Base-by-base conservation (phyloP, 2,113 vertebrate species). In the Climacteris rufus region DNA sequence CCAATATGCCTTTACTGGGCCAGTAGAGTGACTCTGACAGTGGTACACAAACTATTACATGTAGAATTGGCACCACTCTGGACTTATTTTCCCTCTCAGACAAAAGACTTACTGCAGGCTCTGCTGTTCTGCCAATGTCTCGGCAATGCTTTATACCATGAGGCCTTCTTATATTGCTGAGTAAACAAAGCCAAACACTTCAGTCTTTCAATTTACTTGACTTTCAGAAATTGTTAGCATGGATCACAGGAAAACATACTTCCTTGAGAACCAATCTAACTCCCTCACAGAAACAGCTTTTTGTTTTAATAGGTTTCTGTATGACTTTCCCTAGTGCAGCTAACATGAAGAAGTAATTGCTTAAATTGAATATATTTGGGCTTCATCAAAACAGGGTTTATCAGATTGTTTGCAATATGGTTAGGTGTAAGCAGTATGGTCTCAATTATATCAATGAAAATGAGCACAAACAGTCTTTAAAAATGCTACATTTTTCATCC, bases 321-420 rank as follows among this genome's bases (percentile, higher is more conserved):
- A 40, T 0, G 2, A 50, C 35, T 74, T 33, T 44, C 15, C 18
- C 11, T 24, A 53, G 20, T 40, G 30, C 22, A 70, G 23, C 8
- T 57, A 66, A 25, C 9, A 25, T 1, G 2, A 78, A 13, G 13
- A 76, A 79, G 11, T 27, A 83, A 68, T 35, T 3, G 11, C 7
- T 22, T 66, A 33, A 45, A 60, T 12, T 60, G 10, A 16, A 71
- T 22, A 11, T 87, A 25, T n/a, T 35, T 7, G 14, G 12, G 30
- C 25, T 90, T 83, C 35, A 81, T 78, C 91, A 85, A 83, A 81
- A 78, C 6, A 57, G 18, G 10, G 45, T 69, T 90, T 80, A 57
- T 28, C 25, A 76, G 39, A 63, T 45, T 3, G 0, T n/a, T 63
- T 54, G n/a, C 53, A 76, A 65, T 23, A 47, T 13, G 15, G 16